These are phyloP conservation scores for Drosophila sp. DNA, from an alignment of 1,140 invertebrate species.

Conservation along the genomic window DNA sequence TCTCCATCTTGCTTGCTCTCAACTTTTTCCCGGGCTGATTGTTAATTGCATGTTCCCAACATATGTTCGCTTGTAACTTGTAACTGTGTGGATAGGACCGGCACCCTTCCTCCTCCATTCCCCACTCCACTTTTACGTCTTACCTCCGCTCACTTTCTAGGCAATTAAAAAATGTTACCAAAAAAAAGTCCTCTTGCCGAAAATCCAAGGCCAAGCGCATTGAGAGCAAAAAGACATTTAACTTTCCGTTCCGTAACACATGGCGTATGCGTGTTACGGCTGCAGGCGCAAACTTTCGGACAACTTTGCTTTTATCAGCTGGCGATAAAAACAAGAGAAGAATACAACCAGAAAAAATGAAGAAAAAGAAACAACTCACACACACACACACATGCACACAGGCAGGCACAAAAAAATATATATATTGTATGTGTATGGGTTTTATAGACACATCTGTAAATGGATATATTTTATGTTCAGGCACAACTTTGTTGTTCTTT, in stretches of 20 bases:
- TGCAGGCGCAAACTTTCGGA: conserved; percentile 56
- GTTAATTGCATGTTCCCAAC: conserved; percentile 69
- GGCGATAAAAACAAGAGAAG: conserved; percentile 59
- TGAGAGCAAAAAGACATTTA: conserved; percentile 44
- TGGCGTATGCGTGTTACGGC: conserved; percentile 66
- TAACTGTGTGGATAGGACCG: conserved; percentile 9
- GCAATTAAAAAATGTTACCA: conserved; percentile 62
- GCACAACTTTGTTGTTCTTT: conserved; percentile 41
- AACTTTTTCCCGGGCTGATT: conserved; percentile 40
- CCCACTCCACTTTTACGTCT: not conserved
- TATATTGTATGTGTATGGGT: conserved; percentile 35
- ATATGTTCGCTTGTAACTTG: conserved; percentile 63
- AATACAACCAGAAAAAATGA: conserved; percentile 23
- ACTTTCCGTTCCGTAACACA: conserved; percentile 53
- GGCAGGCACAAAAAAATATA: conserved; percentile 7
- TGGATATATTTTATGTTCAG: conserved; percentile 42
- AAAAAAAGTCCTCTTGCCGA: conserved; percentile 37
- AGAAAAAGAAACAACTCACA: conserved; percentile 15
- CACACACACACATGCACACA: not conserved
- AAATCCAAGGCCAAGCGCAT: conserved; percentile 24
- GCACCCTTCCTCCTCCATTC: not conserved
- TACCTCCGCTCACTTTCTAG: not conserved
- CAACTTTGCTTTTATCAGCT: conserved; percentile 69
- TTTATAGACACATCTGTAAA: conserved; percentile 61
- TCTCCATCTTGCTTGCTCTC: conserved; percentile 20